These are phyloP conservation scores for Ctenomys sociabilis DNA, from an alignment of 2,113 vertebrate genomes.

Conservation along the genomic window DNA sequence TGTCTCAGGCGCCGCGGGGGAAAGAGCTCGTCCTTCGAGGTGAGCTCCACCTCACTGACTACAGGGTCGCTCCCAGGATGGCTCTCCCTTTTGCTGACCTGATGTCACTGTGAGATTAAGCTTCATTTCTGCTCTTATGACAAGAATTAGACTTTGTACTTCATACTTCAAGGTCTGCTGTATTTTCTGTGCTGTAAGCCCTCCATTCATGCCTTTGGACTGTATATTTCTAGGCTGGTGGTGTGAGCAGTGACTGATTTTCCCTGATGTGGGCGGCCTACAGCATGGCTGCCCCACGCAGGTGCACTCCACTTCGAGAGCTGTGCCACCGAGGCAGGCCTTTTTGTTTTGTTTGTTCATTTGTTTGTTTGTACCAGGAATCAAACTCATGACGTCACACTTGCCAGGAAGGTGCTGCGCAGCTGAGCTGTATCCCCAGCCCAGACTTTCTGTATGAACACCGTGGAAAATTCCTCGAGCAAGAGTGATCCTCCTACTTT, in stretches of 20 bases:
- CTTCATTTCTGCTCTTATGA: not conserved
- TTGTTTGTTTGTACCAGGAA: too few species aligned
- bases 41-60: too few species aligned
- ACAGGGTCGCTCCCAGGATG: too few species aligned
- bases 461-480: not conserved
- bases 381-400: too few species aligned
- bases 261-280: not conserved
- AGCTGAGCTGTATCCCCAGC: too few species aligned
- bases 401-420: too few species aligned
- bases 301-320: too few species aligned
- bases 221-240: not conserved
- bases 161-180: not conserved
- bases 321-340: too few species aligned
- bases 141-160: not conserved
- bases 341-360: too few species aligned
- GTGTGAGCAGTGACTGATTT: not conserved
- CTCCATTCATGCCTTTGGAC: not conserved
- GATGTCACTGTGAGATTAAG: not conserved
- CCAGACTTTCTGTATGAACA: not conserved
- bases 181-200: not conserved
- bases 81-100: not conserved
- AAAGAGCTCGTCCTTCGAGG: not conserved
- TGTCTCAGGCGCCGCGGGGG: not conserved
- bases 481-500: slow-evolving; percentile 25
- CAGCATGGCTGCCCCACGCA: not conserved